A percentile compares a stretch with the other conserved stretches of the same genome.
phyloP scores from a whole-genome alignment of 2,797 vertebrate species.

The Carduelis carduelis region DNA sequence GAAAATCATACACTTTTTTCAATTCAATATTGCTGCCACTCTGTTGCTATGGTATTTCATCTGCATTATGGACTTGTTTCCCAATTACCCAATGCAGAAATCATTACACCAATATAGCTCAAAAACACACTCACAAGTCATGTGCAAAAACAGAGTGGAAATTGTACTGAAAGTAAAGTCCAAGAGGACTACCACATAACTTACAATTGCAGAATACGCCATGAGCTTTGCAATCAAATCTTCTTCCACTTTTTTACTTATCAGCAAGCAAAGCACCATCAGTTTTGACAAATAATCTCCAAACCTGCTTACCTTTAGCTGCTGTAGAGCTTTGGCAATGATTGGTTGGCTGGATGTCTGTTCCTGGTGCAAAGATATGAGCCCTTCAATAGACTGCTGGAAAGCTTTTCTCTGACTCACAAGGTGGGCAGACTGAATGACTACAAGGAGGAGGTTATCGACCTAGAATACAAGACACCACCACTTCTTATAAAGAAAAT shows the following conservation, averaged over 20 bases:
- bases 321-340: constrained; percentile 90
- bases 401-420: constrained; percentile 90
- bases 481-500: background rate
- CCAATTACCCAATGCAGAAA: background rate
- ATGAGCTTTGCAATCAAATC: background rate
- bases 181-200: background rate
- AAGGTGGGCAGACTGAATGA: constrained; percentile 92
- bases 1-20: background rate
- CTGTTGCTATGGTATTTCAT: background rate
- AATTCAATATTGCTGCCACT: background rate
- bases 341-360: constrained; percentile 98
- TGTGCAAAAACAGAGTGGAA: background rate
- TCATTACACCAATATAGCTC: background rate
- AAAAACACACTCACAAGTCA: background rate
- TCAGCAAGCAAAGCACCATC: background rate
- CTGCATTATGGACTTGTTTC: background rate
- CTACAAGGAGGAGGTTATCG: constrained; percentile 91
- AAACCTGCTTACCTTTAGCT: constrained; percentile 85
- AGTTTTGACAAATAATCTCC: background rate
- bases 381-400: constrained; percentile 90
- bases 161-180: background rate
- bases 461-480: constrained; percentile 73
- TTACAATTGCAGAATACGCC: background rate
- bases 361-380: constrained; percentile 87
- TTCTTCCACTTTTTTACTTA: background rate